phyloP scores from a whole-genome alignment of 1,140 invertebrate species.

The Tetraneura akinire region DNA sequence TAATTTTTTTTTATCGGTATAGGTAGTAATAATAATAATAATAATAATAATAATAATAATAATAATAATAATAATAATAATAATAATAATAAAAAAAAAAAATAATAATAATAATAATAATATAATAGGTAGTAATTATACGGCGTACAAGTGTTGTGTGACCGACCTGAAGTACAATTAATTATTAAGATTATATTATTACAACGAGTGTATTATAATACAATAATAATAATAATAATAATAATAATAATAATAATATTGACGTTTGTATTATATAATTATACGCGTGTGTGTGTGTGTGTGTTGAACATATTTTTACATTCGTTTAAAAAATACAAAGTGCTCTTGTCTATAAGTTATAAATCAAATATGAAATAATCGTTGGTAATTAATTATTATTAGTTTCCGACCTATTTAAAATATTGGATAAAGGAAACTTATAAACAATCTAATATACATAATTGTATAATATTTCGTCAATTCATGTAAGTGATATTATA shows the following conservation, averaged over 20 bases:
- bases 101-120: too few relatives aligned
- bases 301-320: too few relatives aligned
- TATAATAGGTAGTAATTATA: not conserved
- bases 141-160: not conserved
- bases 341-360: constrained; percentile 5
- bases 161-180: constrained; percentile 18
- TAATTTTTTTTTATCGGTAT: not conserved
- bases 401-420: constrained; percentile 40
- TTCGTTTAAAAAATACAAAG: constrained; percentile 31
- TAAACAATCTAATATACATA: constrained; percentile 18
- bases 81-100: too few relatives aligned
- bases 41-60: too few relatives aligned
- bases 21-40: not conserved
- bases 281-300: too few relatives aligned
- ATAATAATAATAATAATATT: too few relatives aligned
- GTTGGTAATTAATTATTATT: too few relatives aligned
- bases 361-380: constrained; percentile 21
- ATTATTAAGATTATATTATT: not conserved
- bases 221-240: too few relatives aligned
- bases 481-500: too few relatives aligned
- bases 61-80: too few relatives aligned
- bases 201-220: not conserved
- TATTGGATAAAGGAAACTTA: constrained; percentile 45
- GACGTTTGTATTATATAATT: not conserved
- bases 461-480: constrained; percentile 12